Evolutionary conservation across 2,113 vertebrate genomes (phyloP), one percentile per base, ranked within the genome.

Genomic region (Trogon melanurus): DNA sequence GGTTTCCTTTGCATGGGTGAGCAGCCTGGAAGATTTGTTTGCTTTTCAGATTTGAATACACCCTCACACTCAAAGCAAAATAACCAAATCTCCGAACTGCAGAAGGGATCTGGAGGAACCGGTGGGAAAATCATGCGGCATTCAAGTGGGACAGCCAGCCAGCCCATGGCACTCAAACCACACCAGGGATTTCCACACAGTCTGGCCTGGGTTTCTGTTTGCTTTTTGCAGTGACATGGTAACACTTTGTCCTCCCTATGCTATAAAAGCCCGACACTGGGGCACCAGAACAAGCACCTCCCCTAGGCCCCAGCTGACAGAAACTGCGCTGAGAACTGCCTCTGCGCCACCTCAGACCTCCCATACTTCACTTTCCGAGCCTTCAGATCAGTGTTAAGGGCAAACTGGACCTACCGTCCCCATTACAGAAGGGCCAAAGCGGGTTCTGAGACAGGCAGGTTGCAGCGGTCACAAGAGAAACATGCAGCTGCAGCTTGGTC

Each of bases 241-340:
- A 54, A 54, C 16, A 14, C 48, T 9, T 88, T 72, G 22, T 32
- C 58, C 56, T 80, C 11, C 53, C 34, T 53, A 1, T 10, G 45
- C 25, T 50, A 32, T 74, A 65, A 75, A 86, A 88, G 41, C 32
- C 30, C 32, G 70, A 8, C 1, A 0, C 65, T 53, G 64, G 21
- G 67, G 30, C 44, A 48, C 9, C 48, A 32, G 32, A 74, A 17
- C 41, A 38, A 66, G 38, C 9, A 13, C 10, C 29, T 51, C 32
- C 4, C 1, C 9, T 69, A 30, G 5, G 21, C 13, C 47, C 47
- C 8, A 13, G 14, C n/a, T 30, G 29, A 38, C 2, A 1, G 51
- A 36, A 80, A 20, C 20, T 0, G 1, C 1, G 1, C 64, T 13
- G 18, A 48, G 38, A 5, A 1, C 38, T 22, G 53, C 8, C 44